Conservation (phyloP, 2,113 vertebrate genomes). For the Chionodraco myersi region DNA sequence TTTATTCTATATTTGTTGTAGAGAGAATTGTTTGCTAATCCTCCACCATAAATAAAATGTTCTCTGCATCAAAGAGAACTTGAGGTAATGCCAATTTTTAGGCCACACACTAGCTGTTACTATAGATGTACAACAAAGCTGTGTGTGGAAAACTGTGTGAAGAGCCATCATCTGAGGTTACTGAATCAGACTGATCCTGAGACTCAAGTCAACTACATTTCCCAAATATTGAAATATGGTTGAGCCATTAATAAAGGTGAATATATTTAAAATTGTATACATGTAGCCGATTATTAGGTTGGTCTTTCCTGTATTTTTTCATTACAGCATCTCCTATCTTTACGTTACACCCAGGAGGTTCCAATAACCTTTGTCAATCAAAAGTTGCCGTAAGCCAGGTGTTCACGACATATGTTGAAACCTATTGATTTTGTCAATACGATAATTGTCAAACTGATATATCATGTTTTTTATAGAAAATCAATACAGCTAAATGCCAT, state of each 20-base stretch:
- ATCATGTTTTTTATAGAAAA: conserved; percentile 49
- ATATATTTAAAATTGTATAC: too few species aligned
- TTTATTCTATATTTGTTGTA: background rate
- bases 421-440: conserved; percentile 18
- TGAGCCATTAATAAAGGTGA: too few species aligned
- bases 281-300: too few species aligned
- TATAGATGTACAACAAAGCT: background rate
- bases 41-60: background rate
- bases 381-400: background rate
- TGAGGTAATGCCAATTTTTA: background rate
- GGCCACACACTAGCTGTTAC: conserved; percentile 9
- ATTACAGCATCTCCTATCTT: background rate
- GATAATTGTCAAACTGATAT: conserved; percentile 45
- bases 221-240: background rate
- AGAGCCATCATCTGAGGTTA: conserved; percentile 21
- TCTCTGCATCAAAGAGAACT: conserved; percentile 1
- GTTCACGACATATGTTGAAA: background rate
- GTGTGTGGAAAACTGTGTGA: background rate
- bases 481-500: conserved; percentile 60
- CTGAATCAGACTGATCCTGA: conserved; percentile 9
- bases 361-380: background rate
- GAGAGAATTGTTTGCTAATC: background rate
- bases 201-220: background rate
- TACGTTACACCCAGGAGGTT: background rate
- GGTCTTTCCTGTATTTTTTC: background rate